These are phyloP conservation scores for Siniperca obscura DNA, from an alignment of 2,797 vertebrate species.

Conservation along the genomic window DNA sequence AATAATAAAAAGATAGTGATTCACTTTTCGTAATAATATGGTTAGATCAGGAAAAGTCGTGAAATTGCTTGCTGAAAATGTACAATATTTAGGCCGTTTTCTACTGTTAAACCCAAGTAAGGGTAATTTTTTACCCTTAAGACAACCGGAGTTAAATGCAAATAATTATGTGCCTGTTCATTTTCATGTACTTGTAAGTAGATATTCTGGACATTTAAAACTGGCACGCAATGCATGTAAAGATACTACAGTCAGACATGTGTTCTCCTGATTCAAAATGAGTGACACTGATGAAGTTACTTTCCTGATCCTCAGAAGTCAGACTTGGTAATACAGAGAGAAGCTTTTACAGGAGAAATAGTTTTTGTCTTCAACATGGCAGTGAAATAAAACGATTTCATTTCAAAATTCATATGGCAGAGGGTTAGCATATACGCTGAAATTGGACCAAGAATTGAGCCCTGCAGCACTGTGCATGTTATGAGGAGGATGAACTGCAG, in stretches of 20 bases:
- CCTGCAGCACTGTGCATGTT: conserved; percentile 5
- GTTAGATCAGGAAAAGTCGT: too few relatives aligned
- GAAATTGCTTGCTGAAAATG: too few relatives aligned
- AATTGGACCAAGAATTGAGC: conserved; percentile 15
- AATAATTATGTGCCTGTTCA: background rate
- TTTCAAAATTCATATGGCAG: background rate
- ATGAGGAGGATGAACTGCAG: conserved; percentile 13
- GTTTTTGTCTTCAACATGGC: background rate
- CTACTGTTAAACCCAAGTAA: too few relatives aligned
- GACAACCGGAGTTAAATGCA: too few relatives aligned
- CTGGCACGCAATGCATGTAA: too few relatives aligned
- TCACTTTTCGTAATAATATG: too few relatives aligned
- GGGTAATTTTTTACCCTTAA: too few relatives aligned
- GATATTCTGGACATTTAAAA: too few relatives aligned
- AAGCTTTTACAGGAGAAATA: background rate
- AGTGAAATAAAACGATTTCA: background rate
- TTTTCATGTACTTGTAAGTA: background rate
- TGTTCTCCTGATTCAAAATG: too few relatives aligned
- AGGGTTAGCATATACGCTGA: background rate
- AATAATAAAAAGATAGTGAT: too few relatives aligned
- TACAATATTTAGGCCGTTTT: too few relatives aligned
- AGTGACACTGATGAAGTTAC: background rate
- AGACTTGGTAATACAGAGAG: background rate
- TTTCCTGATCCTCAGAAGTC: background rate
- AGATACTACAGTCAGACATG: too few relatives aligned